Percentiles rank a stretch among this genome's conserved stretches.
Evolutionary conservation across 2,888 invertebrate species (phyloP).

Genomic region (Leuctra nigra): DNA sequence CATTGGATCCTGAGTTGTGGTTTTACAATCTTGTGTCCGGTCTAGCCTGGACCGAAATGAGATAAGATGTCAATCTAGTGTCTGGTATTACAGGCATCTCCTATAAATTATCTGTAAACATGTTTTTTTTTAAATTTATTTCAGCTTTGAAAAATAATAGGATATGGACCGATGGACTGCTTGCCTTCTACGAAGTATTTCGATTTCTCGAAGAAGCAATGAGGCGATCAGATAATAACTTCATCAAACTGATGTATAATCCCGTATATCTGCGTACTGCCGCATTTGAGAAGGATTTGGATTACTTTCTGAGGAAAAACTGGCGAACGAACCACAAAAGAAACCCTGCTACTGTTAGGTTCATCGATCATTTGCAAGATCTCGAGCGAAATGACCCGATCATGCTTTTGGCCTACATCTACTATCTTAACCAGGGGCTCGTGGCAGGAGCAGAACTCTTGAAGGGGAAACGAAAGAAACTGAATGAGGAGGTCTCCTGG

Average conservation of each 20-base stretch:
- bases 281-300: slow-evolving; percentile 64
- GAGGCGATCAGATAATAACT: too few species aligned
- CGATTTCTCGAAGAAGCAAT: slow-evolving; percentile 62
- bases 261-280: too few species aligned
- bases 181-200: slow-evolving; percentile 73
- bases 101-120: too few species aligned
- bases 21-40: too few species aligned
- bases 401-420: slow-evolving; percentile 67
- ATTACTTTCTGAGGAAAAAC: slow-evolving; percentile 55
- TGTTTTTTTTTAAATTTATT: too few species aligned
- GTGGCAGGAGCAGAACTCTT: slow-evolving; percentile 73
- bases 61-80: too few species aligned
- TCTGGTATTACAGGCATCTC: too few species aligned
- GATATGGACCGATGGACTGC: slow-evolving; percentile 72
- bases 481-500: too few species aligned
- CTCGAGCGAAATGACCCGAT: slow-evolving; percentile 53
- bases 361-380: slow-evolving; percentile 57
- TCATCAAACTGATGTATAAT: slow-evolving; percentile 41
- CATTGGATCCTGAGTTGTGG: too few species aligned
- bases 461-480: slow-evolving; percentile 61
- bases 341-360: slow-evolving; percentile 53
- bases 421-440: slow-evolving; percentile 71
- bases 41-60: too few species aligned
- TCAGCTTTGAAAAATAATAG: slow-evolving; percentile 59
- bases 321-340: slow-evolving; percentile 47